These are phyloP conservation scores for Isoperla grammatica DNA, from an alignment of 2,888 invertebrate genomes.

Conservation along the genomic window DNA sequence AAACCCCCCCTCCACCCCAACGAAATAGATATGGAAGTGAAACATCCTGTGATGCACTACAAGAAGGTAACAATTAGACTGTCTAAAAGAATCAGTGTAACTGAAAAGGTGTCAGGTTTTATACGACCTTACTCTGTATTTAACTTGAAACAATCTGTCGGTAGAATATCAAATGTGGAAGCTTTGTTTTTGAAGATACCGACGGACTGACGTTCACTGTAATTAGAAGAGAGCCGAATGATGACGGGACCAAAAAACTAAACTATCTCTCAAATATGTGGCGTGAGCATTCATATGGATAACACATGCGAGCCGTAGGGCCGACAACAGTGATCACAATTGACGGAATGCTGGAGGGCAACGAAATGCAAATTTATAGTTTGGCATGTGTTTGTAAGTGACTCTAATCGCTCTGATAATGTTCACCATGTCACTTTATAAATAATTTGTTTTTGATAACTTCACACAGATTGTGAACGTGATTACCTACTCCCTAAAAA, in stretches of 20 bases:
- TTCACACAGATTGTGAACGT: too few species aligned
- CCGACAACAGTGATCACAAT: background rate
- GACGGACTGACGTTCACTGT: constrained; percentile 4
- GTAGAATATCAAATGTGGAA: constrained; percentile 6
- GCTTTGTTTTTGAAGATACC: background rate
- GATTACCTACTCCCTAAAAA: too few species aligned
- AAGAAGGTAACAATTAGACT: background rate
- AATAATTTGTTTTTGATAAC: too few species aligned
- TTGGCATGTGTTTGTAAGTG: too few species aligned
- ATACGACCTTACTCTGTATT: background rate
- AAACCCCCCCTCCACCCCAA: background rate
- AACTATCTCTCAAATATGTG: too few species aligned
- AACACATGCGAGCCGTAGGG: constrained; percentile 3
- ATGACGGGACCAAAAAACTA: too few species aligned
- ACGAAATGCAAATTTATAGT: too few species aligned
- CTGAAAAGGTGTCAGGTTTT: background rate
- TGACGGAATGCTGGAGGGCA: background rate
- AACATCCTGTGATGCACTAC: background rate
- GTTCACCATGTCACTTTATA: too few species aligned
- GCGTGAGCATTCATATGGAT: too few species aligned
- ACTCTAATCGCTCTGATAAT: too few species aligned
- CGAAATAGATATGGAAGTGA: background rate
- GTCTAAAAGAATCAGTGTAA: background rate
- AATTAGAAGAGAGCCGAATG: background rate
- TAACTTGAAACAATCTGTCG: background rate